Evolutionary conservation across 2,888 invertebrate genomes (phyloP).

Genomic region (Emmelina monodactyla): DNA sequence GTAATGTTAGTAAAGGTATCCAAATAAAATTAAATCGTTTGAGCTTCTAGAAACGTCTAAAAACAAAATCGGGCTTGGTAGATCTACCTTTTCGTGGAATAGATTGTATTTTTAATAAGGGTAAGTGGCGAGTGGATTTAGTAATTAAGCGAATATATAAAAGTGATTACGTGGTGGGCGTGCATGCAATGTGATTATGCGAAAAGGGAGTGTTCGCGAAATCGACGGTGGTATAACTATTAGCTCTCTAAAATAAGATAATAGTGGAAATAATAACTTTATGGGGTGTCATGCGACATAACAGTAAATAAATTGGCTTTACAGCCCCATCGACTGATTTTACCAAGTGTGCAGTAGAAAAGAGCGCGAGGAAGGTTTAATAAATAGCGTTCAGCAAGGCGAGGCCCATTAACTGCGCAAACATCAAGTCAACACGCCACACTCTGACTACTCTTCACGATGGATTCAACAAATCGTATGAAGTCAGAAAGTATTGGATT

Average conservation of each 20-base stretch:
- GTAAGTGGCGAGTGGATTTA: slow-evolving; percentile 32
- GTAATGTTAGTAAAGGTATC: too few relatives aligned
- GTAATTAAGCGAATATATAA: slow-evolving; percentile 29
- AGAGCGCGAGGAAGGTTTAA: slow-evolving; percentile 24
- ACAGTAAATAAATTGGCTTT: neutral
- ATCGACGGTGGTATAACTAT: neutral
- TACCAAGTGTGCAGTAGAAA: slow-evolving; percentile 1
- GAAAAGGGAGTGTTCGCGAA: slow-evolving; percentile 28
- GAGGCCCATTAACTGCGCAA: slow-evolving; percentile 52
- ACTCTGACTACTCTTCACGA: neutral
- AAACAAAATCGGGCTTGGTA: slow-evolving; percentile 16
- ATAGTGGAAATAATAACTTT: neutral
- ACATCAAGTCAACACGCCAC: slow-evolving; percentile 33
- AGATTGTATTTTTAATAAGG: slow-evolving; percentile 42
- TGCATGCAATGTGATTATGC: slow-evolving; percentile 27
- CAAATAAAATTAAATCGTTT: slow-evolving; percentile 19
- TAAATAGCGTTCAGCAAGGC: slow-evolving; percentile 32
- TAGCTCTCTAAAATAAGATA: neutral
- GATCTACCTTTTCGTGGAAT: slow-evolving; percentile 35
- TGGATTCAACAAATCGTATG: too few relatives aligned
- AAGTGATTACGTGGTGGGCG: slow-evolving; percentile 20
- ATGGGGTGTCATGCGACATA: neutral
- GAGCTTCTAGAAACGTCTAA: slow-evolving; percentile 29
- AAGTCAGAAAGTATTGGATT: too few relatives aligned
- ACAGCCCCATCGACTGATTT: neutral